Evolutionary conservation across 2,113 vertebrate species (phyloP), one percentile per base, ranked within the genome.

Genomic region (Setophaga kirtlandii): DNA sequence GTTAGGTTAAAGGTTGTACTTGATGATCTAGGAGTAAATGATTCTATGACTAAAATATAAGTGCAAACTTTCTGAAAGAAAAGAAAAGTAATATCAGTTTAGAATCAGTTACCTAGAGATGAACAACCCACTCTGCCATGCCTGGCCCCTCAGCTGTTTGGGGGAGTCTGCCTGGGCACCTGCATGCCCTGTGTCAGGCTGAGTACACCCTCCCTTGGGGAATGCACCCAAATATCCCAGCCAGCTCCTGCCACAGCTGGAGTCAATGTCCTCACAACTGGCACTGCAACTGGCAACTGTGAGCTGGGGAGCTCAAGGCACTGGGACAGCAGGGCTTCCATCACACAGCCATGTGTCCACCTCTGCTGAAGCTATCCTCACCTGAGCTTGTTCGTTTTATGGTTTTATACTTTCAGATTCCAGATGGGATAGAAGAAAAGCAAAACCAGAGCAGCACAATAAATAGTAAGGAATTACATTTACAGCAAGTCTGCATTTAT

Each of bases 251-350:
- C 47, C 2, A 1, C 30, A 50, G 41, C 55, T 17, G 62, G 21
- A 52, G 31, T n/a, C 42, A 33, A 2, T 2, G 1, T 21, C 47
- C 31, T 65, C 44, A 10, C 15, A 0, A 0, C 41, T 3, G 4
- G 31, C 49, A 27, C 42, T 33, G 55, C 14, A 5, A 4, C 39
- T 23, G 62, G 27, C 13, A 33, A 25, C 24, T 4, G 44, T 25
- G 31, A 64, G 53, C 35, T 49, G 56, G 31, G 39, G 21, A 12
- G 5, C 4, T 64, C 47, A 31, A 0, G 0, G 7, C 15, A 2
- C 11, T 9, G 5, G 41, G 27, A 35, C 23, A 24, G 46, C 49
- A n/a, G 37, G 21, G 20, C n/a, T 33, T 44, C 52, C 23, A 64
- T 12, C 6, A 5, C 42, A 46, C 1, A 3, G 63, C 46, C 6